phyloP scores from a whole-genome alignment of 2,113 vertebrate species.

The Cygnus buccinator region DNA sequence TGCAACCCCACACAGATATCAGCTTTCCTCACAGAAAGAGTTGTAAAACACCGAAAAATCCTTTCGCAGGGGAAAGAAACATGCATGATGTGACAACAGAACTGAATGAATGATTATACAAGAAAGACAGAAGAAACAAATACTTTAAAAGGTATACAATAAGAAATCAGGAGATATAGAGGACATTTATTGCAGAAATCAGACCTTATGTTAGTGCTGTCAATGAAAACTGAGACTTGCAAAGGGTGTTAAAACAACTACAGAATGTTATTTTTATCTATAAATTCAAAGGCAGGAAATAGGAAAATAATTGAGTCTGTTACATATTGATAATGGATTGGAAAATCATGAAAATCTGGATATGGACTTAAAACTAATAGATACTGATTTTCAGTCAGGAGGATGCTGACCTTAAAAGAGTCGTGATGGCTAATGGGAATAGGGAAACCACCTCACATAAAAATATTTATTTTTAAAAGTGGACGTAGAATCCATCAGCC shows the following conservation, averaged over 20 bases:
- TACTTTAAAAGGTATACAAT: not conserved
- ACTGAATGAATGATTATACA: not conserved
- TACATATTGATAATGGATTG: not conserved
- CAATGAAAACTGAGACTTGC: not conserved
- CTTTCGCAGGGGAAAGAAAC: not conserved
- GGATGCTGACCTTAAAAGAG: not conserved
- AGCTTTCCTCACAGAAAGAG: not conserved
- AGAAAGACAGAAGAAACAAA: not conserved
- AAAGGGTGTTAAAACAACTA: not conserved
- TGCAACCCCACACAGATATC: too few species aligned
- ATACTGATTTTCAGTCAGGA: conserved; percentile 5
- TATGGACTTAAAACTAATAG: not conserved
- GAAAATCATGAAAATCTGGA: not conserved
- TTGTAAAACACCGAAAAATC: not conserved
- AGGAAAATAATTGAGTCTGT: not conserved
- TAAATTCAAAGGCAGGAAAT: not conserved
- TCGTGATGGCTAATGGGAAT: not conserved
- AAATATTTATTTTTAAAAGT: not conserved
- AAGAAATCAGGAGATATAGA: not conserved
- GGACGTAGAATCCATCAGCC: not conserved
- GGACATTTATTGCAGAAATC: not conserved
- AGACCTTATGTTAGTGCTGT: not conserved
- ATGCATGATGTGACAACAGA: not conserved
- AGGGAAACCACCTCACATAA: not conserved
- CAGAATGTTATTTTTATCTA: not conserved